Base-by-base conservation (phyloP, 2,113 vertebrate genomes). In the Pygoscelis adeliae region DNA sequence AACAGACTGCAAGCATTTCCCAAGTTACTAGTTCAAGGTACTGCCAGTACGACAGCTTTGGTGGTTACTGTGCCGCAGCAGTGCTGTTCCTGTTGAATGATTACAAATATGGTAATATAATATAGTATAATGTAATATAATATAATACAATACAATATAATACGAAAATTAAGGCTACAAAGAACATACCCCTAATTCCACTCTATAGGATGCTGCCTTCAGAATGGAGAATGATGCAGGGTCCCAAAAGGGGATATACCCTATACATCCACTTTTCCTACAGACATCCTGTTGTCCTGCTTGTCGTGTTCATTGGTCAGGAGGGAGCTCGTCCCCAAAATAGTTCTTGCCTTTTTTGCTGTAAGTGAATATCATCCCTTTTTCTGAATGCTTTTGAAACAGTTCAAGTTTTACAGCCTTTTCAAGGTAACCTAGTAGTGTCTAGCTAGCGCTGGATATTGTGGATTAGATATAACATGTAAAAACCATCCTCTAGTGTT, bases 271-370 rank as follows among this genome's bases (percentile, higher is more conserved):
- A 18, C 7, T 11, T 49, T 62, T 30, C 15, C 3, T 34, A 0
- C 3, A 2, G 3, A 1, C 3, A 5, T 52, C 15, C 44, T 23
- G 8, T 83, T 13, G 6, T 62, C 23, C 22, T 85, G 11, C 53
- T 87, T 0, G 0, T 38, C 3, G 2, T 13, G 20, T 16, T 65
- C 16, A 1, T 50, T 34, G 18, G 7, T 21, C 0, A 1, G 1
- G 18, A 67, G 49, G 13, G 14, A 79, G 18, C 49, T 62, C 53
- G 34, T 55, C 11, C 25, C 32, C 4, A 5, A 13, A 14, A 67
- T 30, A 11, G 9, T 4, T 18, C 25, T n/a, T 42, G 8, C 25
- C 13, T 36, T 30, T 74, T 67, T 38, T 73, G 6, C 36, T 73
- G 5, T 20, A 4, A 58, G 5, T 27, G 36, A 53, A 3, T 56